phyloP scores from a whole-genome alignment of 2,888 invertebrate genomes.

The Rhopalosiphum nymphaeae region DNA sequence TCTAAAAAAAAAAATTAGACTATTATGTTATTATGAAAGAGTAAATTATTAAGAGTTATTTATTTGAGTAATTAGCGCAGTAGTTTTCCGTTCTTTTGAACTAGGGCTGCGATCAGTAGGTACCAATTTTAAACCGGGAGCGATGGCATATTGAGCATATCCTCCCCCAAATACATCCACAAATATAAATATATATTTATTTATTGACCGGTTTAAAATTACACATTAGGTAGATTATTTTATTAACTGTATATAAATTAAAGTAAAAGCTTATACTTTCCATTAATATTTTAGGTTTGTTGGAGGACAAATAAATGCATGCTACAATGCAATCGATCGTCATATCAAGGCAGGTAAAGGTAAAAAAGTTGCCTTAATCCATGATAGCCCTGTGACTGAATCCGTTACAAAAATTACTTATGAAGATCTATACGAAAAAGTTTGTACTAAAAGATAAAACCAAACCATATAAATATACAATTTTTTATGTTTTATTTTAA shows the following conservation, averaged over 20 bases:
- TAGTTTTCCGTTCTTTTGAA: too few species aligned
- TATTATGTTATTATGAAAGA: too few species aligned
- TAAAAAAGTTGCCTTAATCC: slow-evolving; percentile 84
- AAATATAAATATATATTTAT: not conserved
- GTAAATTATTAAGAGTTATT: too few species aligned
- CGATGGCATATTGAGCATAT: not conserved
- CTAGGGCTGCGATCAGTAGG: too few species aligned
- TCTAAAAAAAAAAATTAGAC: too few species aligned
- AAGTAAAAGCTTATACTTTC: not conserved
- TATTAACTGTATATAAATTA: not conserved
- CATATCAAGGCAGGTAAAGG: slow-evolving; percentile 87
- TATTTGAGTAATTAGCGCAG: too few species aligned
- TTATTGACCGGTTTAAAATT: not conserved
- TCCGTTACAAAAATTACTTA: slow-evolving; percentile 84
- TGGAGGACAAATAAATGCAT: slow-evolving; percentile 92
- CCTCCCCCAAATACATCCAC: not conserved
- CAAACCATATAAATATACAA: slow-evolving; percentile 42
- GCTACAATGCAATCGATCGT: slow-evolving; percentile 92
- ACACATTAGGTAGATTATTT: not conserved
- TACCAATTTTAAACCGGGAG: too few species aligned
- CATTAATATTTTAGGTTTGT: slow-evolving; percentile 77
- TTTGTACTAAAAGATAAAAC: slow-evolving; percentile 69
- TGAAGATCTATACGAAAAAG: slow-evolving; percentile 83
- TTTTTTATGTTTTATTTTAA: slow-evolving; percentile 69
- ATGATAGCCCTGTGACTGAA: slow-evolving; percentile 90